Evolutionary conservation across 2,797 vertebrate species (phyloP).

Genomic region (Danio choprae): DNA sequence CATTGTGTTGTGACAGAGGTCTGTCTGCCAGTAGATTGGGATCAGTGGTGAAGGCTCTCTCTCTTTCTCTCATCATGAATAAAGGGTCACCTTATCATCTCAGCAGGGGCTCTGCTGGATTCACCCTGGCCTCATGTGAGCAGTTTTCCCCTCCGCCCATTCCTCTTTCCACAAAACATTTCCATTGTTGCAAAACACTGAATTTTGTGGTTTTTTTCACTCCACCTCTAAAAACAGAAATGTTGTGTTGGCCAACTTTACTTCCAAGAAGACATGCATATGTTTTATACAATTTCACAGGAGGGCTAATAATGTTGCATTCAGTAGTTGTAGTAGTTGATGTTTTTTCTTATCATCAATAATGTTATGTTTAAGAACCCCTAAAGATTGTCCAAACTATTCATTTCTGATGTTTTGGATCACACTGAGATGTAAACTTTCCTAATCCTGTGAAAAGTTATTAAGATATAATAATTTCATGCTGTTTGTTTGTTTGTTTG

Average conservation of each 20-base stretch:
- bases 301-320: no score
- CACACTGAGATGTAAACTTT: not conserved
- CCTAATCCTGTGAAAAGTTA: not conserved
- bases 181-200: conserved; percentile 56
- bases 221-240: conserved; percentile 41
- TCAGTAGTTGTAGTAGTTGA: not conserved
- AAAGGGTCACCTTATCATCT: conserved; percentile 62
- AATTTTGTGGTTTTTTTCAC: conserved; percentile 51
- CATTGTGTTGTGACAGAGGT: conserved; percentile 39
- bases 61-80: conserved; percentile 37
- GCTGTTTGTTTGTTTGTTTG: not conserved
- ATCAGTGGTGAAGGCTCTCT: conserved; percentile 51
- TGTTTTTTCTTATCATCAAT: not conserved
- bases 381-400: not conserved
- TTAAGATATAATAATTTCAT: not conserved
- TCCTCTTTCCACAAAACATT: conserved; percentile 52
- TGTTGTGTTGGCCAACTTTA: conserved; percentile 5
- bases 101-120: conserved; percentile 58
- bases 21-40: conserved; percentile 52
- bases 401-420: not conserved
- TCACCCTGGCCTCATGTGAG: conserved; percentile 41
- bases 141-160: conserved; percentile 49
- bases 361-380: not conserved
- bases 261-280: not conserved
- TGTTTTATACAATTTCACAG: not conserved